phyloP scores from a whole-genome alignment of 2,797 vertebrate species.

The Novumbra hubbsi region DNA sequence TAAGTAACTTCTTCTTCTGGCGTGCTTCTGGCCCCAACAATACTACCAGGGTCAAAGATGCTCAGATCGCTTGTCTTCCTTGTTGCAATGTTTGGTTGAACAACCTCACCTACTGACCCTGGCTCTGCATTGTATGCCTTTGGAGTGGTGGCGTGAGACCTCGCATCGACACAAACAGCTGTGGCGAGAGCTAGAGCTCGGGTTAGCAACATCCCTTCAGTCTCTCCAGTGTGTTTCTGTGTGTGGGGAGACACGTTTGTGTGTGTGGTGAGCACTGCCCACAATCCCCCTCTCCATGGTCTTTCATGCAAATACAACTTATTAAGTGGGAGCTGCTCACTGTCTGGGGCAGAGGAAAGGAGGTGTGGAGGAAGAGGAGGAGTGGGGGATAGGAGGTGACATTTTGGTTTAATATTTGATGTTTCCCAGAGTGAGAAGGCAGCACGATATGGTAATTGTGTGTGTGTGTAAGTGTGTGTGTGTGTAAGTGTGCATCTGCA shows the following conservation, averaged over 20 bases:
- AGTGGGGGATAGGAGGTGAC: conserved; percentile 22
- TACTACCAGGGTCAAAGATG: no score
- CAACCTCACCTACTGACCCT: neutral
- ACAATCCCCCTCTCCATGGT: conserved; percentile 15
- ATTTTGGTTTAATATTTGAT: conserved; percentile 32
- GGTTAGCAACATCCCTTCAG: conserved; percentile 6
- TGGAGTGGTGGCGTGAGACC: neutral
- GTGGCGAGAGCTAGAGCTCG: neutral
- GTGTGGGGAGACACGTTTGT: neutral
- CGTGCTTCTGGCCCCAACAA: no score
- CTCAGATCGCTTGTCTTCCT: no score
- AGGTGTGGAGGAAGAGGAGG: conserved; percentile 6
- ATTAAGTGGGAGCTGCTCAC: conserved; percentile 35
- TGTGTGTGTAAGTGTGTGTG: conserved; percentile 20
- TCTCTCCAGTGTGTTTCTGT: neutral
- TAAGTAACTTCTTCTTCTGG: no score
- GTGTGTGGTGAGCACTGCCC: neutral
- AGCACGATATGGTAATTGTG: neutral
- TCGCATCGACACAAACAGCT: neutral
- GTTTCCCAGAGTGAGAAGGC: neutral
- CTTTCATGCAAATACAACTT: conserved; percentile 38
- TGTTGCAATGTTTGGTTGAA: no score
- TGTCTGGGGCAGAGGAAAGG: conserved; percentile 11
- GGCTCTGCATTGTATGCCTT: neutral
- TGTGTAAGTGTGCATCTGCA: conserved; percentile 5